These are phyloP conservation scores for Sisyra terminalis DNA, from an alignment of 2,888 invertebrate species.

Conservation along the genomic window DNA sequence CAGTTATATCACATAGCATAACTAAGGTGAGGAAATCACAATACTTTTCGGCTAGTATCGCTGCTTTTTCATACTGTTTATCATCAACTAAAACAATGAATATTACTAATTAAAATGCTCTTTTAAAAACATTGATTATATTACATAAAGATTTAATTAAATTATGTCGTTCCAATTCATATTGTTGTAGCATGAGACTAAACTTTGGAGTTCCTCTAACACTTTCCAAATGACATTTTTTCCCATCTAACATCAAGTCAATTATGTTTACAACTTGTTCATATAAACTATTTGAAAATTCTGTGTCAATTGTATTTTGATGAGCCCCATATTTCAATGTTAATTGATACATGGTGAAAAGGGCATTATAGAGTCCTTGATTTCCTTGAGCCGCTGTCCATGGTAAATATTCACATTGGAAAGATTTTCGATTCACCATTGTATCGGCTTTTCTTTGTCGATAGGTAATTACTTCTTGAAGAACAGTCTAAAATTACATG, in stretches of 20 bases:
- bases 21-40: constrained; percentile 69
- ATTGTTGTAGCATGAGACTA: constrained; percentile 41
- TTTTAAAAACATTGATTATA: constrained; percentile 14
- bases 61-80: constrained; percentile 63
- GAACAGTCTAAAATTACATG: constrained; percentile 6
- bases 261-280: constrained; percentile 53
- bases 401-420: constrained; percentile 43
- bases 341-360: constrained; percentile 28
- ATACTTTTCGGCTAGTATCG: constrained; percentile 78
- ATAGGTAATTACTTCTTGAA: constrained; percentile 33
- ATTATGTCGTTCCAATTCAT: constrained; percentile 45
- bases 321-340: constrained; percentile 33
- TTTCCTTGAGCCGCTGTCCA: constrained; percentile 54
- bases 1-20: constrained; percentile 58
- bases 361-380: constrained; percentile 30
- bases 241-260: constrained; percentile 57
- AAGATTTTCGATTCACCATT: constrained; percentile 26
- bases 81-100: constrained; percentile 42
- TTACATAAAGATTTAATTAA: constrained; percentile 49
- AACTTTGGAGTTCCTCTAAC: constrained; percentile 39
- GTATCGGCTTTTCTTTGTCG: constrained; percentile 38
- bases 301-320: constrained; percentile 33
- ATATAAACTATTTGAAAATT: constrained; percentile 39
- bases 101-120: too few relatives aligned
- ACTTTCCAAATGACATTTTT: constrained; percentile 50